Evolutionary conservation across 2,113 vertebrate species (phyloP).

Genomic region (Rhinoptilus africanus): DNA sequence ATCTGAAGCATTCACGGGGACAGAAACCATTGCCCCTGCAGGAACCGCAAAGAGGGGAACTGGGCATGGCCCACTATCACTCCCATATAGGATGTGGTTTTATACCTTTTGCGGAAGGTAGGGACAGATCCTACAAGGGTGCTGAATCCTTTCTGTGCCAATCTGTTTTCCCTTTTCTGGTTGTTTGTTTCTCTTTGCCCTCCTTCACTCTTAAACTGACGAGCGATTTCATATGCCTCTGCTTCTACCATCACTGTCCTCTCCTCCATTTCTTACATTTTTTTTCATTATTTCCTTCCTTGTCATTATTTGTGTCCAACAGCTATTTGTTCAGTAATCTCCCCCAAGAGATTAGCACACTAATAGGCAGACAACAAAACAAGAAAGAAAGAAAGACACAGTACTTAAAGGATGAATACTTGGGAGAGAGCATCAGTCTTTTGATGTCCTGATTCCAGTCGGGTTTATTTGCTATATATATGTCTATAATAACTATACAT

Average conservation of each 20-base stretch:
- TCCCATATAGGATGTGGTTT: neutral
- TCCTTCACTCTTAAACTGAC: neutral
- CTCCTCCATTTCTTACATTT: neutral
- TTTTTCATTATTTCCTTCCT: neutral
- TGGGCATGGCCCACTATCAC: neutral
- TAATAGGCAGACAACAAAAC: constrained; percentile 66
- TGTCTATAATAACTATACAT: constrained; percentile 55
- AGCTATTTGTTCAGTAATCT: constrained; percentile 67
- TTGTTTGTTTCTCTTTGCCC: neutral
- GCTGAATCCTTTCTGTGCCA: neutral
- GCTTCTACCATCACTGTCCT: neutral
- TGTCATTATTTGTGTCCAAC: constrained; percentile 64
- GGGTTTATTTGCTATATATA: constrained; percentile 65
- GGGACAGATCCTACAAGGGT: neutral
- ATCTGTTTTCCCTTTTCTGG: neutral
- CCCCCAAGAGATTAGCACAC: constrained; percentile 56
- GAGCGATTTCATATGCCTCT: neutral
- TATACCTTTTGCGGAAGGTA: neutral
- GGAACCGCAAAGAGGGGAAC: neutral
- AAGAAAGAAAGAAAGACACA: constrained; percentile 57
- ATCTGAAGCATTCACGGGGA: neutral
- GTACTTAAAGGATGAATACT: constrained; percentile 61
- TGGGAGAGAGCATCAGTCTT: constrained; percentile 53
- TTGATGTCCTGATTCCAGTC: constrained; percentile 55
- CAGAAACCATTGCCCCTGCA: neutral